These are phyloP conservation scores for Neosilurus hyrtlii DNA, from an alignment of 2,797 vertebrate genomes.

Conservation along the genomic window DNA sequence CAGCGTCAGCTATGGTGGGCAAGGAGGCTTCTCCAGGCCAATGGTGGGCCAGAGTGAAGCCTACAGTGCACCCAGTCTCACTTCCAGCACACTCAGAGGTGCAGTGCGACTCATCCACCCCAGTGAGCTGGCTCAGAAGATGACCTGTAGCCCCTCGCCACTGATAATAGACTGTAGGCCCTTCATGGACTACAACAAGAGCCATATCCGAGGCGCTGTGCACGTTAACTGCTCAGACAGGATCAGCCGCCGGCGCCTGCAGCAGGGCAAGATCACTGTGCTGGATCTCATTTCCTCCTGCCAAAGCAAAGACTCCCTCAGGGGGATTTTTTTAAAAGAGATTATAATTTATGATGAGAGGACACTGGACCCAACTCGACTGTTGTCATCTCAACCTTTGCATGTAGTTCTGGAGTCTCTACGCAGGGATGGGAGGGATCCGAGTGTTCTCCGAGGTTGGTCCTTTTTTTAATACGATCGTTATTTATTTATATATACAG, in stretches of 20 bases:
- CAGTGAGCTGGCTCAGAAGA: conserved; percentile 91
- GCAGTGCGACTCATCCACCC: conserved; percentile 89
- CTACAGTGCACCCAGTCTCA: conserved; percentile 75
- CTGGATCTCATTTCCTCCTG: conserved; percentile 96
- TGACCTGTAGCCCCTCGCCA: conserved; percentile 88
- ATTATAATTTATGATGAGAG: conserved; percentile 97
- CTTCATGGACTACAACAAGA: conserved; percentile 98
- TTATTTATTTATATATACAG: background rate
- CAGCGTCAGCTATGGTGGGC: conserved; percentile 69
- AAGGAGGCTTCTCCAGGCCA: conserved; percentile 72
- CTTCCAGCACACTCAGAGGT: conserved; percentile 74
- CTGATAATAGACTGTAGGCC: conserved; percentile 97
- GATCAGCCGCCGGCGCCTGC: conserved; percentile 93
- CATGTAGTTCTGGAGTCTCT: conserved; percentile 94
- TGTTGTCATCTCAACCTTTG: conserved; percentile 88
- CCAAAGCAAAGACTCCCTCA: conserved; percentile 93
- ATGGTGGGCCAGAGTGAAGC: conserved; percentile 83
- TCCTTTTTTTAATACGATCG: background rate
- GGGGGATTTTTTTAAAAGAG: conserved; percentile 99
- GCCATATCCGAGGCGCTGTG: conserved; percentile 94
- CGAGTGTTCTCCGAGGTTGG: conserved; percentile 94
- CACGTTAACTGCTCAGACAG: conserved; percentile 98
- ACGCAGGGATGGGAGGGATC: conserved; percentile 94
- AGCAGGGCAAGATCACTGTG: conserved; percentile 98
- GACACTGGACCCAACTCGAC: conserved; percentile 86